These are phyloP conservation scores for Calephelis virginiensis DNA, from an alignment of 1,140 invertebrate genomes.

Conservation along the genomic window DNA sequence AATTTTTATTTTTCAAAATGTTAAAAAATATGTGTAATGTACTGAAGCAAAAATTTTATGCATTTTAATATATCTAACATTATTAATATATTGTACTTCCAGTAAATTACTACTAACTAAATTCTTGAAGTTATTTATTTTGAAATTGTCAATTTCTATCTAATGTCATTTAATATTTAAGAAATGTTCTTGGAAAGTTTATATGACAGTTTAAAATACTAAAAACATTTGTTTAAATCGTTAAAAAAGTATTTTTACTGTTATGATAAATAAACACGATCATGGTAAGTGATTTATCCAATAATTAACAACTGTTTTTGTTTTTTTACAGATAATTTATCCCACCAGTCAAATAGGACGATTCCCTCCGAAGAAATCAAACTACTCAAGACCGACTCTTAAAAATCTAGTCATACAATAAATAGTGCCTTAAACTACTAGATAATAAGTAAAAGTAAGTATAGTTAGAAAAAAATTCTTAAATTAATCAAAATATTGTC, in stretches of 20 bases:
- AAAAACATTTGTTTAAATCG: no score
- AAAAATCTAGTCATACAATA: conserved; percentile 66
- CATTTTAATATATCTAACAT: no score
- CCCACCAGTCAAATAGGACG: conserved; percentile 28
- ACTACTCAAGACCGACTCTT: conserved; percentile 70
- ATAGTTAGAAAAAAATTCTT: conserved; percentile 6
- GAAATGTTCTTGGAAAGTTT: no score
- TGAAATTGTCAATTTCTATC: no score
- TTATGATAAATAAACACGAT: not conserved
- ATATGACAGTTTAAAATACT: no score
- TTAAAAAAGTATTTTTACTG: no score
- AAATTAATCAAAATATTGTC: conserved; percentile 15
- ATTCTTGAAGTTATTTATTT: no score
- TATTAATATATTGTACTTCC: no score
- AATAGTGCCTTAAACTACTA: conserved; percentile 62
- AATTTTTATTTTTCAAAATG: not conserved
- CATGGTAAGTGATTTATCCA: not conserved
- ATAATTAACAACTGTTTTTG: not conserved
- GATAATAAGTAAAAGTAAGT: conserved; percentile 24
- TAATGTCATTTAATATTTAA: no score
- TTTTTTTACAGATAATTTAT: conserved; percentile 49
- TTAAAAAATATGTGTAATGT: not conserved
- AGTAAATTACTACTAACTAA: no score
- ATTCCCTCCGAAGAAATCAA: conserved; percentile 63
- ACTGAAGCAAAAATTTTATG: not conserved